Percentiles rank a stretch among this genome's conserved stretches.
These are phyloP conservation scores for Phalacrocorax carbo DNA, from an alignment of 2,113 vertebrate species.

Conservation along the genomic window DNA sequence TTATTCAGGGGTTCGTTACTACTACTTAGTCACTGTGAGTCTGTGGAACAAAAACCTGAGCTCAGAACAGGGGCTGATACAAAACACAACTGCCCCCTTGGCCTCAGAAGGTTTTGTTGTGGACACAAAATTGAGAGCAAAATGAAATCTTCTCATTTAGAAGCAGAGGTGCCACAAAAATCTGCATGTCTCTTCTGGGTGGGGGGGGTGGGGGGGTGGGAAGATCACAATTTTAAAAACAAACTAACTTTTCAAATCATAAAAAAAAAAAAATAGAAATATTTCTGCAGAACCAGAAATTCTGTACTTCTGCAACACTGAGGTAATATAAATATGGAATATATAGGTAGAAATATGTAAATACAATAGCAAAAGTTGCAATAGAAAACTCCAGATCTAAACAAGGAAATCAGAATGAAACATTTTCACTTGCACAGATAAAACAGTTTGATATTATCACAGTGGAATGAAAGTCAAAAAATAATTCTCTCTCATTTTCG, in stretches of 20 bases:
- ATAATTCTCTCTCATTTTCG: slow-evolving; percentile 16
- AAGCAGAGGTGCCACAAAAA: background rate
- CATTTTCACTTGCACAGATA: background rate
- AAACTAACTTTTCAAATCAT: background rate
- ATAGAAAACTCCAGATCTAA: background rate
- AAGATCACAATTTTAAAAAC: background rate
- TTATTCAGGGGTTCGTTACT: background rate
- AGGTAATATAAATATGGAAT: background rate
- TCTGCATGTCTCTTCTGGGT: background rate
- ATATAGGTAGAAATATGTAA: background rate
- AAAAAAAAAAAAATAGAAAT: background rate
- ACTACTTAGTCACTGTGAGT: background rate
- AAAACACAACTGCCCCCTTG: background rate
- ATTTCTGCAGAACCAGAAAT: background rate
- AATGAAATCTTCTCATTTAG: background rate
- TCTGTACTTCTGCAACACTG: background rate
- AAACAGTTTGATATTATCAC: background rate
- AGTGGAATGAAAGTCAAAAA: slow-evolving; percentile 1
- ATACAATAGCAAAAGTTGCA: background rate
- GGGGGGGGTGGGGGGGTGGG: fast-evolving
- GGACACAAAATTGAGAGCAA: background rate
- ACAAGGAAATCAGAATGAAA: background rate
- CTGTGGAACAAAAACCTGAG: background rate
- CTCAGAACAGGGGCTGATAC: background rate
- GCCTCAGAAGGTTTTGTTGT: background rate